These are phyloP conservation scores for Drosophila bocki DNA, from an alignment of 1,140 invertebrate genomes.

Conservation along the genomic window DNA sequence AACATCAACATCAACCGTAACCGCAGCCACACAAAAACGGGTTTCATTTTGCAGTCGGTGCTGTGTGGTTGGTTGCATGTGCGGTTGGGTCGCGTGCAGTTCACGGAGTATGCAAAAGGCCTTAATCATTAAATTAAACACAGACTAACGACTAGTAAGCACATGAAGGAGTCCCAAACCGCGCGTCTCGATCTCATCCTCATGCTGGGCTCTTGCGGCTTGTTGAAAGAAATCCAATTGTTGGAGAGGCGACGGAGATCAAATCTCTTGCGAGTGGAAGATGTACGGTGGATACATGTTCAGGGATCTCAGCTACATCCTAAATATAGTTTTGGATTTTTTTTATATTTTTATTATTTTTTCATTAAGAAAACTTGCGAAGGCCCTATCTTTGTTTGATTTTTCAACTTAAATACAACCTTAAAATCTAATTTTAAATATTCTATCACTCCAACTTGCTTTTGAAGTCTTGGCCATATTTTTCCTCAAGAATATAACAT, in stretches of 20 bases:
- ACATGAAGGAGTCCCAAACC: conserved; percentile 26
- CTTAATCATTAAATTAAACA: conserved; percentile 57
- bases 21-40: conserved; percentile 52
- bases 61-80: conserved; percentile 25
- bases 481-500: too few relatives aligned
- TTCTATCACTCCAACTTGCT: too few relatives aligned
- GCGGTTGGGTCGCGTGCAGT: conserved; percentile 50
- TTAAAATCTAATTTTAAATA: background rate
- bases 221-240: conserved; percentile 36
- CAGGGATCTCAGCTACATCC: background rate
- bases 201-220: conserved; percentile 18
- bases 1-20: conserved; percentile 25
- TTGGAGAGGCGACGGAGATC: conserved; percentile 22
- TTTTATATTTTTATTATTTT: background rate
- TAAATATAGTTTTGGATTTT: background rate
- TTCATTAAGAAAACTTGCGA: background rate
- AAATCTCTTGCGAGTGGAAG: conserved; percentile 30
- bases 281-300: conserved; percentile 8
- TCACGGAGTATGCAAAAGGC: conserved; percentile 45
- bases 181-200: background rate
- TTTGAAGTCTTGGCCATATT: background rate
- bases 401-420: too few relatives aligned
- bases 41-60: conserved; percentile 60
- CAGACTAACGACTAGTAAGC: conserved; percentile 39
- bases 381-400: too few relatives aligned